Evolutionary conservation across 2,797 vertebrate species (phyloP), one percentile per base, ranked within the genome.

Genomic region (Argyrosomus regius): DNA sequence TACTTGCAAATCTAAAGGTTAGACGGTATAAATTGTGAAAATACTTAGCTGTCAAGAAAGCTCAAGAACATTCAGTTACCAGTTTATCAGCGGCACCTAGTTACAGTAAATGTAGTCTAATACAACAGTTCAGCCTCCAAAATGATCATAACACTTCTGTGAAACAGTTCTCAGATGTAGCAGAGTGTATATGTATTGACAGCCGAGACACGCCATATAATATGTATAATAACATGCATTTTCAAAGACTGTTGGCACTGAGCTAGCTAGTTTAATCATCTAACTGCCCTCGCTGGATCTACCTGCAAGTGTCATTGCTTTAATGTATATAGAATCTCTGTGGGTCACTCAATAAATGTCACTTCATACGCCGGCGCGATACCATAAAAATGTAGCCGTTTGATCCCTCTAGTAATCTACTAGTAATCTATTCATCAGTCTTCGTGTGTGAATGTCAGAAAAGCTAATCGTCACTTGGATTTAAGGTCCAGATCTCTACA

Each of bases 391-490:
- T 46, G 26, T 10, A 52, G n/a, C 9, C 45, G 31, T 72, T 49
- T 71, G 61, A 83, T 75, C 75, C 70, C 49, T 58, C 9, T n/a
- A 50, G 63, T 43, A 41, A 63, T 83, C 69, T 41, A n/a, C 9
- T n/a, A 50, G 63, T 43, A 41, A 63, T 83, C 69, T 41, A n/a
- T 53, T 72, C 45, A 61, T 75, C 57, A 28, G 6, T 17, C n/a
- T 35, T 57, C 17, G 58, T 56, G 39, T 75, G 45, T 35, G 8
- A 53, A 50, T 79, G 79, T 64, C 67, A 77, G 65, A 63, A 53
- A 80, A 62, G 75, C 78, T 78, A 74, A 80, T 84, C 41, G 74
- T 61, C 64, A 14, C 41, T 59, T 17, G 3, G 68, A 45, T 77
- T 63, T 54, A 52, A 83, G 50, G 31, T 57, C 54, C 63, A 60